Evolutionary conservation across 1,140 invertebrate genomes (phyloP), one percentile per base, ranked within the genome.

Genomic region (Caenorhabditis briggsae): DNA sequence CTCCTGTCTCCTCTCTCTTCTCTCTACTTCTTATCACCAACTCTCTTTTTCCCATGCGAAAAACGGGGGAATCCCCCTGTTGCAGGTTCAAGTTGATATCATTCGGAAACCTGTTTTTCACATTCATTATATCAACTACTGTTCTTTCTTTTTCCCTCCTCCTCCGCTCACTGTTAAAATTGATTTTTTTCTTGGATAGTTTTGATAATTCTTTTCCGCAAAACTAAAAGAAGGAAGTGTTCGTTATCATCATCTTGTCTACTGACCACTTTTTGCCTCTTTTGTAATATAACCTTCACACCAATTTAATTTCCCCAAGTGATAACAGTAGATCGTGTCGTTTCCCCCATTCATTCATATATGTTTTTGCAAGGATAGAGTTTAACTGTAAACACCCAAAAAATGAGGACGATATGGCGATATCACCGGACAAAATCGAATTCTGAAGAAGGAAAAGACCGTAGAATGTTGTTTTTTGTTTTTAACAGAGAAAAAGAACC

Each of bases 71-170:
- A 78, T 78, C 70, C 70, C 64, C 18, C 33, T 48, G 16, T 58
- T 61, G 43, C 46, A 50, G 70, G 70, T 78, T 78, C 70, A 78
- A 78, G 70, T 78, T 78, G 70, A 78, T 78, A 78, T 78, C 70
- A 78, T 78, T 78, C 11, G 41, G 14, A 53, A 78, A 50, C 70
- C 46, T 50, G 43, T 78, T 78, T 78, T 78, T 53, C 46, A 48
- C 46, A 50, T 53, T 33, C 33, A 33, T 33, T 33, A 33, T 50
- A 11, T 78, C 70, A 78, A 14, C 33, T 78, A 78, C 70, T 46
- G 12, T 78, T 78, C 33, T 50, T 48, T 64, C 25, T 14, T 25
- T 41, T 9, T 64, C 14, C 16, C 16, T 53, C 50, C 50, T 53
- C 50, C 11, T 16, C 16, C 9, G 2, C 16, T 53, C 50, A 53